Evolutionary conservation across 2,113 vertebrate species (phyloP).

Genomic region (Thalassarche chlororhynchos): DNA sequence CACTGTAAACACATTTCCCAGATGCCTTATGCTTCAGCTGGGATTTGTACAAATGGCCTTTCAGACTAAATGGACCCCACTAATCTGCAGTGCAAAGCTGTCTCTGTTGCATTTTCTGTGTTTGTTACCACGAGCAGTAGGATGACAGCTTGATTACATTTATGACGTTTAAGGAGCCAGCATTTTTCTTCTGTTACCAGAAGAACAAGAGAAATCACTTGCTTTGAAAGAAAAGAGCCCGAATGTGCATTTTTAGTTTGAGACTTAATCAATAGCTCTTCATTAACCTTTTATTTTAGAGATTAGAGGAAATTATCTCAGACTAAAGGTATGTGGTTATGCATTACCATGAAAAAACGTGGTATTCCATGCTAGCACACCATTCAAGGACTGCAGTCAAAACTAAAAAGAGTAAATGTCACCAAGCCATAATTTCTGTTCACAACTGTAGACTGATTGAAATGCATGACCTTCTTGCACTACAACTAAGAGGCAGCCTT

Average conservation of each 20-base stretch:
- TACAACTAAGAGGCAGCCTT: background rate
- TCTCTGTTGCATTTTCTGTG: background rate
- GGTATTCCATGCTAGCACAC: background rate
- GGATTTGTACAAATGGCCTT: background rate
- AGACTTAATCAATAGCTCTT: background rate
- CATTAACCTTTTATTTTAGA: constrained; percentile 3
- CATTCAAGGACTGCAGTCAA: background rate
- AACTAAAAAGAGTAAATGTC: background rate
- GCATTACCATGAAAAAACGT: background rate
- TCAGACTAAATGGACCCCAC: background rate
- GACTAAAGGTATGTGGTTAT: background rate
- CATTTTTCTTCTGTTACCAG: background rate
- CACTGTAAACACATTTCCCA: constrained; percentile 15
- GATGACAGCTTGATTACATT: constrained; percentile 39
- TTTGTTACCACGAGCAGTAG: constrained; percentile 21
- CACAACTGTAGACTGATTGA: background rate
- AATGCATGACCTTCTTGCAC: background rate
- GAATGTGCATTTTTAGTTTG: background rate
- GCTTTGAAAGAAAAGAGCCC: background rate
- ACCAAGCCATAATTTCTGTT: background rate
- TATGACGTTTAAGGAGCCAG: background rate
- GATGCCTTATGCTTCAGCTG: background rate
- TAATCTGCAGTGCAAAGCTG: background rate
- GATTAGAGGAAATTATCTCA: constrained; percentile 35
- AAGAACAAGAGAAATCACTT: background rate